Conservation (phyloP, 2,797 vertebrate genomes). For the Buphagus erythrorhynchus region DNA sequence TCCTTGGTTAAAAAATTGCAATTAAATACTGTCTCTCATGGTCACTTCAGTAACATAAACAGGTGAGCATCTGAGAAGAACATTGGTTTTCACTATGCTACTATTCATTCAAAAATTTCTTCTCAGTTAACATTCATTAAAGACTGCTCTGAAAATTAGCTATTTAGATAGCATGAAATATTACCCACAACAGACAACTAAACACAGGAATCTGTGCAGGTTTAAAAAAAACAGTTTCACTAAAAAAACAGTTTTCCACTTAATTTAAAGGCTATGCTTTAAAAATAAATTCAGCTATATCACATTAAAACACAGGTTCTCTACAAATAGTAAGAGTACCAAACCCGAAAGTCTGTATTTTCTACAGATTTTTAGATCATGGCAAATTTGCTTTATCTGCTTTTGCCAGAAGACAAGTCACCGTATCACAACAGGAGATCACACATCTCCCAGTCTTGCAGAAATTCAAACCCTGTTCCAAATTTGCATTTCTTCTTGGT, state of each 20-base stretch:
- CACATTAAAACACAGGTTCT: background rate
- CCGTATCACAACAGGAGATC: background rate
- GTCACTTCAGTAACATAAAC: background rate
- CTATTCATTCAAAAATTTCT: background rate
- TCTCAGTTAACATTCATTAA: background rate
- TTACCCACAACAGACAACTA: background rate
- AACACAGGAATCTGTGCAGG: background rate
- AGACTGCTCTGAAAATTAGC: background rate
- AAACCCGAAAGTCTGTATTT: background rate
- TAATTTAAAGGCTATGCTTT: background rate
- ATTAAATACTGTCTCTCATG: background rate
- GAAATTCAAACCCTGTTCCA: background rate
- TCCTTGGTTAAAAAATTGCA: background rate
- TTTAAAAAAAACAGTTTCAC: background rate
- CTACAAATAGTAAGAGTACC: background rate
- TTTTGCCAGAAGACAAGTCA: background rate
- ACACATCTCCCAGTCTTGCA: fast-evolving
- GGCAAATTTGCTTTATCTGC: background rate
- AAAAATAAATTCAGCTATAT: background rate
- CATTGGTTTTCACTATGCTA: background rate
- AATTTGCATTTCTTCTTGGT: background rate
- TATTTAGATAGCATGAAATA: background rate
- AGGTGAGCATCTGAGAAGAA: background rate
- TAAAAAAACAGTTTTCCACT: background rate
- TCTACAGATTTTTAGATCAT: background rate